Evolutionary conservation across 35 echinoderm and acorn worm species (phyloP).

Genomic region (Lytechinus pictus): DNA sequence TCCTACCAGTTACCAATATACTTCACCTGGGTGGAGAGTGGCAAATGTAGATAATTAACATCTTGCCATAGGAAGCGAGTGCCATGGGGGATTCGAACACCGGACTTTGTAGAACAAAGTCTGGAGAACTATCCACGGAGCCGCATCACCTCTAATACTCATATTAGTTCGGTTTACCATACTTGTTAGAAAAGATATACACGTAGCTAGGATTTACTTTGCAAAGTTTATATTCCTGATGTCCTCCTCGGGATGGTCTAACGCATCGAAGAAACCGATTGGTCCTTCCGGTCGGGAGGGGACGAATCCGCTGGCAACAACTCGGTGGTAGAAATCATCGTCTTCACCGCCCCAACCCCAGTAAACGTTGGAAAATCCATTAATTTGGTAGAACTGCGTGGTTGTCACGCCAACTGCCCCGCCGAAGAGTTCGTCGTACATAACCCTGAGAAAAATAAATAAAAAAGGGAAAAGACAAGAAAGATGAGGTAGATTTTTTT

Average conservation of each 20-base stretch:
- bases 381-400: background rate
- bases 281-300: background rate
- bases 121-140: too few species aligned
- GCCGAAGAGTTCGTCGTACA: constrained; percentile 5
- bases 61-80: too few species aligned
- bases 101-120: too few species aligned
- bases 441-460: constrained; percentile 15
- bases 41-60: too few species aligned
- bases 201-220: constrained; percentile 24
- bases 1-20: too few species aligned
- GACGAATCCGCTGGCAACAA: background rate
- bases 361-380: background rate
- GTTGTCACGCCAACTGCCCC: background rate
- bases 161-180: too few species aligned
- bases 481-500: too few species aligned
- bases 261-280: constrained; percentile 24
- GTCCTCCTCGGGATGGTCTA: constrained; percentile 31
- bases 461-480: background rate
- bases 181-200: too few species aligned
- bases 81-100: too few species aligned
- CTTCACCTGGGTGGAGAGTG: too few species aligned
- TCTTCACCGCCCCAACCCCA: constrained; percentile 29
- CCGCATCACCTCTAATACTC: too few species aligned
- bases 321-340: background rate
- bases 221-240: constrained; percentile 20